phyloP scores from a whole-genome alignment of 2,797 vertebrate species.

The Peromyscus attwateri region DNA sequence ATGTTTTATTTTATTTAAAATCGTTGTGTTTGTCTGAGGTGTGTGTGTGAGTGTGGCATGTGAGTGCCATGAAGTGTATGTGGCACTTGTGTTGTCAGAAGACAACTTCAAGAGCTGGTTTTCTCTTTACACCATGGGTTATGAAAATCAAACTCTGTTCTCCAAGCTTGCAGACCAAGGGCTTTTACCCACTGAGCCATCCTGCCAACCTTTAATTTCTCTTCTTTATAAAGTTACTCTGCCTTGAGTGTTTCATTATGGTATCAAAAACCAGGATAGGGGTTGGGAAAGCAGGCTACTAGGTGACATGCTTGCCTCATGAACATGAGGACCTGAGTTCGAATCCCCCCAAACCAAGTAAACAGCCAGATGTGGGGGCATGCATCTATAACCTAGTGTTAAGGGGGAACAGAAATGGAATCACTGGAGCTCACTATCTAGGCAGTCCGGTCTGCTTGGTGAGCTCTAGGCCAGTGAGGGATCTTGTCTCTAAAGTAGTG shows the following conservation, averaged over 20 bases:
- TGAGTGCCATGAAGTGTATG: not conserved
- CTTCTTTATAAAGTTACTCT: not conserved
- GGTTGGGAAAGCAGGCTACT: not conserved
- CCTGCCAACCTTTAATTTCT: not conserved
- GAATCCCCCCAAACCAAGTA: not conserved
- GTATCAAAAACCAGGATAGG: not conserved
- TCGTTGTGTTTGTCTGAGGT: not conserved
- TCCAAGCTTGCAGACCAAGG: not conserved
- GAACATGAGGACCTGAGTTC: not conserved
- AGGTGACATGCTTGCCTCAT: not conserved
- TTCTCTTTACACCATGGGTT: not conserved
- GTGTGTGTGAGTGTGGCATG: not conserved
- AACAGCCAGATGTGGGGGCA: no score
- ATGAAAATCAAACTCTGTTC: not conserved
- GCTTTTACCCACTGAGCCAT: not conserved
- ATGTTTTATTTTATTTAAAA: not conserved
- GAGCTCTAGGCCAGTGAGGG: not conserved
- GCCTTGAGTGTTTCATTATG: not conserved
- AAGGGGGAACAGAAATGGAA: no score
- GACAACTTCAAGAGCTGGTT: not conserved
- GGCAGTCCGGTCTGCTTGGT: not conserved
- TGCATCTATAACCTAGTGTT: not conserved
- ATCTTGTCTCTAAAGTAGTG: not conserved
- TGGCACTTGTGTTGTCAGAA: not conserved
- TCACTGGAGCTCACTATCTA: not conserved